Percentiles rank a stretch among this genome's conserved stretches.
Conservation (phyloP, 2,113 vertebrate genomes). For the Orientallactaga bullata region DNA sequence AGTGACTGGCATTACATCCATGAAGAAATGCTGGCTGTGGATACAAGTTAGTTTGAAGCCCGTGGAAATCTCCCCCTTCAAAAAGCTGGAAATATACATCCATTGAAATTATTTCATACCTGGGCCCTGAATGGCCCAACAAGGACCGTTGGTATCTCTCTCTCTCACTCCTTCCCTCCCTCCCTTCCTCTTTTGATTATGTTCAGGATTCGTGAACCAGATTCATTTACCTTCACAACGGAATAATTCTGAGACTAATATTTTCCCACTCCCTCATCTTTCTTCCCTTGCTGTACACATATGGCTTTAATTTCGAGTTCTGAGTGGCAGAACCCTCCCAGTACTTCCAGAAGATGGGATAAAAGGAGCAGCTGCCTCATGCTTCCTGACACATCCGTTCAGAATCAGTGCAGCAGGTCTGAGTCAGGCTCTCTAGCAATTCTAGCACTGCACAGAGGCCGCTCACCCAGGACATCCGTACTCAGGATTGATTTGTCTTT, state of each 20-base stretch:
- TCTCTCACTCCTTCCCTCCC: slow-evolving; percentile 6
- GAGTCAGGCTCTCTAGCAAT: slow-evolving; percentile 59
- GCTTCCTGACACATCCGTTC: slow-evolving; percentile 59
- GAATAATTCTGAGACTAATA: slow-evolving; percentile 83
- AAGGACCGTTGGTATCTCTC: neutral
- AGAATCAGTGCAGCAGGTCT: slow-evolving; percentile 32
- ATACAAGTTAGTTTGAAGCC: neutral
- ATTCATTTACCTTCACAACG: slow-evolving; percentile 60
- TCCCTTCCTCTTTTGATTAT: too few relatives aligned
- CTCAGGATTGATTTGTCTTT: neutral
- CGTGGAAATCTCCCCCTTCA: neutral
- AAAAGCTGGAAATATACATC: fast-evolving
- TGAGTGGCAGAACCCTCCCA: slow-evolving; percentile 67
- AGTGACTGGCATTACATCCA: neutral
- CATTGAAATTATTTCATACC: too few relatives aligned
- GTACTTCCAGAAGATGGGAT: slow-evolving; percentile 54
- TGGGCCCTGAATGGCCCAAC: too few relatives aligned
- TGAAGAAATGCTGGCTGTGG: neutral
- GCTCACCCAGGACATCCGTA: neutral
- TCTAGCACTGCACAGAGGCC: neutral
- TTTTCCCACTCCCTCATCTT: slow-evolving; percentile 65
- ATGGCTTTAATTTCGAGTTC: slow-evolving; percentile 80
- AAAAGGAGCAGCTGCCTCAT: slow-evolving; percentile 51
- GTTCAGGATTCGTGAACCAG: slow-evolving; percentile 70
- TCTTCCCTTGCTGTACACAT: slow-evolving; percentile 75